Conservation (phyloP, 2,113 vertebrate species). For the Callospermophilus lateralis region DNA sequence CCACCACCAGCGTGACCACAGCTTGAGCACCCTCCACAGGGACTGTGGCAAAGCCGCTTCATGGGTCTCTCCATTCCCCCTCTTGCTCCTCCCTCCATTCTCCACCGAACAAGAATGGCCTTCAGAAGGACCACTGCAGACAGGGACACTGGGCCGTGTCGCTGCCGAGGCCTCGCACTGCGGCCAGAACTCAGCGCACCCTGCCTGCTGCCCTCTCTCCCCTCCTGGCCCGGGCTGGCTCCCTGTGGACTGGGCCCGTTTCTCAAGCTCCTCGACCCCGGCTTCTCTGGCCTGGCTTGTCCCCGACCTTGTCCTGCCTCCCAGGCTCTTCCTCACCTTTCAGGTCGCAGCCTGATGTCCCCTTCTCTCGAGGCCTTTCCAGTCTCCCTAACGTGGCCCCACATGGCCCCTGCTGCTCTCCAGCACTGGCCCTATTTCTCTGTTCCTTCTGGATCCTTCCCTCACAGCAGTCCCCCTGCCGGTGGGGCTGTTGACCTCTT, state of each 20-base stretch:
- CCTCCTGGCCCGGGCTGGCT: too few species aligned
- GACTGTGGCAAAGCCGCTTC: too few species aligned
- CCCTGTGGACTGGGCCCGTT: accelerated
- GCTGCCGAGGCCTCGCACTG: neutral
- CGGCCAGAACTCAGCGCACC: accelerated
- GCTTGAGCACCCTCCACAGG: accelerated
- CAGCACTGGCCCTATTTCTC: too few species aligned
- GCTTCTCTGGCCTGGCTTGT: too few species aligned
- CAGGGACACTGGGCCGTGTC: neutral
- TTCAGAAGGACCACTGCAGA: neutral
- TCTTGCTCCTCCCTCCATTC: neutral
- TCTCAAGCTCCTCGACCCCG: neutral
- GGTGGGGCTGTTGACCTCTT: neutral
- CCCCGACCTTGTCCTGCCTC: neutral
- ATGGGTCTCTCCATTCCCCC: neutral
- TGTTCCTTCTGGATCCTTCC: neutral
- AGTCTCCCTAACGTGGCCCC: neutral
- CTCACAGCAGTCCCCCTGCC: neutral
- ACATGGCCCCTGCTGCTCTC: neutral
- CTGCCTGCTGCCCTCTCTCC: neutral
- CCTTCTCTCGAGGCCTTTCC: neutral
- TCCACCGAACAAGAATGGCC: neutral
- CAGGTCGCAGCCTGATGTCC: neutral
- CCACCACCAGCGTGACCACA: accelerated
- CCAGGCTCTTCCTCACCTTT: too few species aligned